Percentiles rank a stretch among this genome's conserved stretches.
Conservation (phyloP, 2,888 invertebrate genomes). For the Drosophila birchii region DNA sequence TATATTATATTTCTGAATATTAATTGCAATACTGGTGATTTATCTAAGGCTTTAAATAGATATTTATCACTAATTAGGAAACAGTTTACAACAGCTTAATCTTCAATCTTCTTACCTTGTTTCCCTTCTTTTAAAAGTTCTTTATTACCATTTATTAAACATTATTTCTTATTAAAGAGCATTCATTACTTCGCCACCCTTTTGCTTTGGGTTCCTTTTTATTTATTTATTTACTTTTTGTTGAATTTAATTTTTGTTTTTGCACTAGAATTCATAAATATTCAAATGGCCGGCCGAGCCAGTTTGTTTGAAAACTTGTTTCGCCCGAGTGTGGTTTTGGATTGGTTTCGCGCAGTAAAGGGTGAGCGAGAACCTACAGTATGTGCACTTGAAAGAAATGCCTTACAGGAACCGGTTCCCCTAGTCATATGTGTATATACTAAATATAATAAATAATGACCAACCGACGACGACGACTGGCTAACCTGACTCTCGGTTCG, state of each 20-base stretch:
- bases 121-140: background rate
- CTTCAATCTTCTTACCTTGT: background rate
- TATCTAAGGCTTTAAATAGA: background rate
- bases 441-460: slow-evolving; percentile 28
- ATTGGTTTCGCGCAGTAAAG: slow-evolving; percentile 62
- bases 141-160: background rate
- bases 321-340: slow-evolving; percentile 31
- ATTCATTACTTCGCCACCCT: background rate
- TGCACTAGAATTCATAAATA: slow-evolving; percentile 47
- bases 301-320: slow-evolving; percentile 69
- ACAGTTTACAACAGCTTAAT: background rate
- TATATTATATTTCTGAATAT: too few relatives aligned
- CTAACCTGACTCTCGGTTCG: slow-evolving; percentile 31
- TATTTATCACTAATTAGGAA: background rate
- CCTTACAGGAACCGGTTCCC: slow-evolving; percentile 65
- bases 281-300: slow-evolving; percentile 65
- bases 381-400: slow-evolving; percentile 72
- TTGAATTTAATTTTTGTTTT: slow-evolving; percentile 12
- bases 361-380: slow-evolving; percentile 59
- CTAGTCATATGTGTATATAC: slow-evolving; percentile 17
- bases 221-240: slow-evolving; percentile 12
- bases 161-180: background rate
- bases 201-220: background rate
- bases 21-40: background rate
- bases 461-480: slow-evolving; percentile 16